These are phyloP conservation scores for Nylanderia fulva DNA, from an alignment of 1,140 invertebrate genomes.

Conservation along the genomic window DNA sequence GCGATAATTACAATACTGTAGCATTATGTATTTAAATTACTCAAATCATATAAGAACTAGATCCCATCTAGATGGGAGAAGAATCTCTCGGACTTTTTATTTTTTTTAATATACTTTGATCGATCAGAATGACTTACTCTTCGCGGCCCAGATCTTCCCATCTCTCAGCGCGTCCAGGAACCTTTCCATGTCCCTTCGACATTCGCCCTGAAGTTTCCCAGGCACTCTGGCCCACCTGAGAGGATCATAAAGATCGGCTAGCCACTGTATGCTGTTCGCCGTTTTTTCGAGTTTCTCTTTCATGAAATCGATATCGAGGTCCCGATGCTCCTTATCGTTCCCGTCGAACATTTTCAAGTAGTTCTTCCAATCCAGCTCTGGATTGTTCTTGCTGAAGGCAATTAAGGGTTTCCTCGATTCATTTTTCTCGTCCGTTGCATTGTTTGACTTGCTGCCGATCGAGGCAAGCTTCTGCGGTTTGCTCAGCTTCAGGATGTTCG, in stretches of 20 bases:
- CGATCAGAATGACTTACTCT: slow-evolving; percentile 87
- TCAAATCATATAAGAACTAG: neutral
- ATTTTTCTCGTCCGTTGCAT: slow-evolving; percentile 30
- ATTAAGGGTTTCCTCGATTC: slow-evolving; percentile 55
- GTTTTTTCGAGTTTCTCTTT: slow-evolving; percentile 78
- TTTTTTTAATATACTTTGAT: slow-evolving; percentile 16
- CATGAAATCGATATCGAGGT: slow-evolving; percentile 82
- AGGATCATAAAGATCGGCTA: slow-evolving; percentile 89
- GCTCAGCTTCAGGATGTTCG: slow-evolving; percentile 79
- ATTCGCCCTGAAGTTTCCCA: slow-evolving; percentile 82
- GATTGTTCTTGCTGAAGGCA: slow-evolving; percentile 82
- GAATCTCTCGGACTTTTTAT: neutral
- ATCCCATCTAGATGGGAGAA: neutral
- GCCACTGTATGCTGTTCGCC: slow-evolving; percentile 87
- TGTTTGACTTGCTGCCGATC: slow-evolving; percentile 37
- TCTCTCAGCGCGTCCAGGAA: slow-evolving; percentile 87
- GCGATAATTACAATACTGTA: neutral
- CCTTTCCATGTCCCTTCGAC: slow-evolving; percentile 86
- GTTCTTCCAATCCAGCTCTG: slow-evolving; percentile 83
- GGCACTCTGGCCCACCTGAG: slow-evolving; percentile 87
- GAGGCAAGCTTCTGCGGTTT: slow-evolving; percentile 54
- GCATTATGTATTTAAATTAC: neutral
- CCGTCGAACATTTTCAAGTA: slow-evolving; percentile 73
- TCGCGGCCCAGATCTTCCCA: slow-evolving; percentile 89
- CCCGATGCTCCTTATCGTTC: slow-evolving; percentile 69